Base-by-base conservation (phyloP, 2,888 invertebrate species). In the Lasioglossum lativentre region DNA sequence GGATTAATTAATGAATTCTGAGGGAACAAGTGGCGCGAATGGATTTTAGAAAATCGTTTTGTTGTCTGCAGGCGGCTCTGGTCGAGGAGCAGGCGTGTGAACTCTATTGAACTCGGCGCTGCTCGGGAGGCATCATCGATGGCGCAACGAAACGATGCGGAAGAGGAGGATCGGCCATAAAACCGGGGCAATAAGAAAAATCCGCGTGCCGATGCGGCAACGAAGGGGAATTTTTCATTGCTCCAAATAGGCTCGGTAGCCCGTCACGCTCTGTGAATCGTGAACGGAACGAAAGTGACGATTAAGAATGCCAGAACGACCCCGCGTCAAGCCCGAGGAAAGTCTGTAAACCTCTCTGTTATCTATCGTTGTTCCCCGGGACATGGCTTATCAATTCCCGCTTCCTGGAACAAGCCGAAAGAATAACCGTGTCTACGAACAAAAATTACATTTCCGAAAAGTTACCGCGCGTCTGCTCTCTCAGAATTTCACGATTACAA, bases 201-300 rank as follows among this genome's bases (percentile, higher is more conserved):
- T 82, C 77, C 77, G 81, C 83, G 77, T 84, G 77, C 78, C 86
- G 78, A 73, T 82, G 78, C 66, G 82, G 82, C 88, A 87, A 90
- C 89, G 91, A 92, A 89, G 92, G 91, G 83, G 91, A 92, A 90
- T 91, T 92, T 91, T 89, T 89, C 85, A 86, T 72, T 82, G 86
- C 80, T 88, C 76, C 86, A 87, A 90, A 87, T 83, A 89, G 86
- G 87, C 88, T 82, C 75, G 80, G 71, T 83, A 89, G 86, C 89
- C 85, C 84, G 88, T 85, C 87, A 90, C 86, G 91, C 90, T 89
- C 82, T 80, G 87, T 83, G 89, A 80, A 79, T 90, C 88, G 85
- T 88, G 89, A 90, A 88, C 86, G 86, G 88, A 92, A 93, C 89
- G 93, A 93, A 93, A 94, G 92, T 93, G 92, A 92, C 86, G 86